Evolutionary conservation across 2,888 invertebrate genomes (phyloP), one percentile per base, ranked within the genome.

Genomic region (Archaeoteleia sp.): DNA sequence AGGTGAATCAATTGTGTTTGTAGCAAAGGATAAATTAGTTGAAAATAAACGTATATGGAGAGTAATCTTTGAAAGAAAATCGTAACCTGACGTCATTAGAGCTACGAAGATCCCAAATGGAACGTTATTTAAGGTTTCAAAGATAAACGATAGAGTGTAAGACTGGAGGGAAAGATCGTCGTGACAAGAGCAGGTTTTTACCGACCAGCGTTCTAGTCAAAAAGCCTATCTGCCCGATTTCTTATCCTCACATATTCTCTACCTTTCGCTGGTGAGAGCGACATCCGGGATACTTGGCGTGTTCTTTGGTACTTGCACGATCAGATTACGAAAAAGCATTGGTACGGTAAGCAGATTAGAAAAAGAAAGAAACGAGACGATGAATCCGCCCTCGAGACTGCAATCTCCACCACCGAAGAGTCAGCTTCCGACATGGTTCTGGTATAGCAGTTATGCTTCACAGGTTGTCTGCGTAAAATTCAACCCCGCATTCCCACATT

Each of bases 311-410:
- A 15, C 39, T 48, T 27, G 39, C 15, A 20, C 34, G 54, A 62
- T 62, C 62, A 54, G 54, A 54, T 62, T 62, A 62, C 45, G 40
- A 54, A n/a, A 48, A 62, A 40, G 45, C 23, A 42, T 39, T 29
- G 35, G 34, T 34, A 62, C 48, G 45, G 53, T 62, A 48, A 46
- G 46, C 42, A 48, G 42, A 54, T 62, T 54, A 48, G 48, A 48
- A 34, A 45, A 54, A 40, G 17, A 54, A 54, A 42, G 27, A 53
- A 62, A 53, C 9, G 23, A 17, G 34, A 53, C 45, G 60, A 35
- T 13, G 45, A 39, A 42, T 32, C 45, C 60, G 23, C 37, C 43
- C 51, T 45, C 43, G 43, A 51, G 37, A 51, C 51, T 60, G 51
- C 60, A 45, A 51, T 51, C 40, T 48, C 23, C 40, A 39, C 29